A percentile compares a stretch with the other conserved stretches of the same genome.
Evolutionary conservation across 2,888 invertebrate genomes (phyloP).

Genomic region (Epiperipatus broadwayi): DNA sequence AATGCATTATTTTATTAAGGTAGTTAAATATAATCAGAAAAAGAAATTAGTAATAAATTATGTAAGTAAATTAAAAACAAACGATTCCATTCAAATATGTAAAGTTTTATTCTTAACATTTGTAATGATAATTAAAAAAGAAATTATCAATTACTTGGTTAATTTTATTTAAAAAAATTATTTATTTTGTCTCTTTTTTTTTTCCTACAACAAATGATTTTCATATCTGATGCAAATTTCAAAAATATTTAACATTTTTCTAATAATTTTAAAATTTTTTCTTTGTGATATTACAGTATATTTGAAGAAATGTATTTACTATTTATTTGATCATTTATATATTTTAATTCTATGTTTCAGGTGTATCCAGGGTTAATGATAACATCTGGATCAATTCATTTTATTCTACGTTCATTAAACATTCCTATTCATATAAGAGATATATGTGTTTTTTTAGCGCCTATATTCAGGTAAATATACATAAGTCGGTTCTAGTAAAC

Average conservation of each 20-base stretch:
- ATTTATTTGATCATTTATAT: neutral
- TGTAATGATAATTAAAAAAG: too few species aligned
- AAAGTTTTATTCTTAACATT: too few species aligned
- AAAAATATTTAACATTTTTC: neutral
- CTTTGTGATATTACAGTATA: conserved; percentile 4
- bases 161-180: too few species aligned
- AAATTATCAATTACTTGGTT: too few species aligned
- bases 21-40: too few species aligned
- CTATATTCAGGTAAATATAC: conserved; percentile 72
- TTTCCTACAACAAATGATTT: too few species aligned
- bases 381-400: conserved; percentile 92
- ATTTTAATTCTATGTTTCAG: conserved; percentile 22
- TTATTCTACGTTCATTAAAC: conserved; percentile 67
- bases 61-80: too few species aligned
- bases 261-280: conserved; percentile 3
- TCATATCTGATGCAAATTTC: neutral
- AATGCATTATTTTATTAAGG: too few species aligned
- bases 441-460: conserved; percentile 95
- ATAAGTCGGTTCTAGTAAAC: too few species aligned
- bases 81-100: too few species aligned
- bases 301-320: neutral
- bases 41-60: too few species aligned
- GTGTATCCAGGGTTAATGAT: conserved; percentile 97
- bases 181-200: too few species aligned
- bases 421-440: conserved; percentile 96